These are phyloP conservation scores for Momotus momota DNA, from an alignment of 2,797 vertebrate species.

Conservation along the genomic window DNA sequence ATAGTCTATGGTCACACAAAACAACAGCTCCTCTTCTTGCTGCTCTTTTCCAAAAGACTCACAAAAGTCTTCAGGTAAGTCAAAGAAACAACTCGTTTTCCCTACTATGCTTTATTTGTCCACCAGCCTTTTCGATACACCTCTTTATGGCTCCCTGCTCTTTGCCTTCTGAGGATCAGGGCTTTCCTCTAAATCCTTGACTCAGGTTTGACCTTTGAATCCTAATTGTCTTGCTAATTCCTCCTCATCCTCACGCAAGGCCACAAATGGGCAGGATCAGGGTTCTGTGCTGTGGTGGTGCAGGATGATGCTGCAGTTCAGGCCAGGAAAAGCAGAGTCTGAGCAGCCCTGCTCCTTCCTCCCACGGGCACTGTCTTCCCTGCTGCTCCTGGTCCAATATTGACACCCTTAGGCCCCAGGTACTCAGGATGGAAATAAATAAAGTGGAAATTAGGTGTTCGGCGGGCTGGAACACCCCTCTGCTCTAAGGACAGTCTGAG, in stretches of 20 bases:
- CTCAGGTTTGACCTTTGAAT: neutral
- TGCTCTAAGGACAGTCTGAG: neutral
- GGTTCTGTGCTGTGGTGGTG: no score
- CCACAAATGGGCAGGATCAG: neutral
- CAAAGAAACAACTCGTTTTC: rapidly evolving
- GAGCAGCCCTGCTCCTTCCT: neutral
- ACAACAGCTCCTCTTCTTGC: neutral
- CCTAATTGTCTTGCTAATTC: neutral
- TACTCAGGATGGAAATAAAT: neutral
- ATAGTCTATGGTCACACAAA: neutral
- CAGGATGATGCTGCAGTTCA: neutral
- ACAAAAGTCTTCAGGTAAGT: neutral
- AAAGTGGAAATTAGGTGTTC: neutral
- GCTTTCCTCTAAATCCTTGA: neutral
- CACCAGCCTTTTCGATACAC: neutral
- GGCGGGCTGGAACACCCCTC: neutral
- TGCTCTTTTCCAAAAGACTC: neutral
- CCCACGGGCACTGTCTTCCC: rapidly evolving
- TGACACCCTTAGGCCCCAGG: rapidly evolving
- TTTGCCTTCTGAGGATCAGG: neutral
- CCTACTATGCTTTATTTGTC: neutral
- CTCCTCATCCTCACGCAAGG: neutral
- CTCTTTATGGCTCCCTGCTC: neutral
- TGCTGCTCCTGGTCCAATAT: neutral
- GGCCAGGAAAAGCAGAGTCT: neutral